Conservation (phyloP, 2,888 invertebrate genomes). For the Sinotaia quadrata region DNA sequence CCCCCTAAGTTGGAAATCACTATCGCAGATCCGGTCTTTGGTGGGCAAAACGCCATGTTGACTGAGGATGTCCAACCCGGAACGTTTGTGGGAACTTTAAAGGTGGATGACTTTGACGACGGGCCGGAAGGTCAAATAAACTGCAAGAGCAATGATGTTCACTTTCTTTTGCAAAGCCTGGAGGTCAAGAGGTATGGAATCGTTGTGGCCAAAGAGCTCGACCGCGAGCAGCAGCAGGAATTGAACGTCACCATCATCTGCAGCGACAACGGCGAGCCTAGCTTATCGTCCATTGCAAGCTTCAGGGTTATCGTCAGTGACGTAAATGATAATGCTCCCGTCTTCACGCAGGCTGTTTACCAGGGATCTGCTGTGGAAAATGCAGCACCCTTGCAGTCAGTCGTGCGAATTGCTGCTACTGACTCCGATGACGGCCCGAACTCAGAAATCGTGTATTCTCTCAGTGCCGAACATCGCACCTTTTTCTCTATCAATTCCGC, state of each 20-base stretch:
- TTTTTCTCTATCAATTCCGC: conserved; percentile 36
- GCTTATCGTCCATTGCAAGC: conserved; percentile 35
- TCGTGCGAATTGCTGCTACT: conserved; percentile 44
- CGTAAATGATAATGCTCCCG: conserved; percentile 52
- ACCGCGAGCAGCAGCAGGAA: conserved; percentile 45
- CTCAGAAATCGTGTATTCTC: conserved; percentile 38
- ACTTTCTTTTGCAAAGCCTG: conserved; percentile 36
- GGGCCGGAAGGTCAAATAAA: conserved; percentile 50
- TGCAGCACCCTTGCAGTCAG: conserved; percentile 33
- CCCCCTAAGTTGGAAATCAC: conserved; percentile 79
- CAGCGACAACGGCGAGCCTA: conserved; percentile 45
- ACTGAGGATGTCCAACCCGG: conserved; percentile 47
- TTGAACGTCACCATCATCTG: conserved; percentile 43
- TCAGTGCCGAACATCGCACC: conserved; percentile 28
- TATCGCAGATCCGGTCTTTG: conserved; percentile 28
- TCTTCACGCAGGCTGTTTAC: conserved; percentile 41
- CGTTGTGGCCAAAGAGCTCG: conserved; percentile 35
- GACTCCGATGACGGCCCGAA: conserved; percentile 46
- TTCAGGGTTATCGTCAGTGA: conserved; percentile 46
- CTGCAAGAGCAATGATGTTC: conserved; percentile 41
- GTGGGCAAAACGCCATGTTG: conserved; percentile 33
- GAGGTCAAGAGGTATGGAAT: conserved; percentile 35
- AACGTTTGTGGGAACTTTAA: conserved; percentile 54
- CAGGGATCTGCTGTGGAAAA: conserved; percentile 43
- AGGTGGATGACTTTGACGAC: conserved; percentile 53